Conservation (phyloP, 2,113 vertebrate species). For the Neofelis nebulosa region DNA sequence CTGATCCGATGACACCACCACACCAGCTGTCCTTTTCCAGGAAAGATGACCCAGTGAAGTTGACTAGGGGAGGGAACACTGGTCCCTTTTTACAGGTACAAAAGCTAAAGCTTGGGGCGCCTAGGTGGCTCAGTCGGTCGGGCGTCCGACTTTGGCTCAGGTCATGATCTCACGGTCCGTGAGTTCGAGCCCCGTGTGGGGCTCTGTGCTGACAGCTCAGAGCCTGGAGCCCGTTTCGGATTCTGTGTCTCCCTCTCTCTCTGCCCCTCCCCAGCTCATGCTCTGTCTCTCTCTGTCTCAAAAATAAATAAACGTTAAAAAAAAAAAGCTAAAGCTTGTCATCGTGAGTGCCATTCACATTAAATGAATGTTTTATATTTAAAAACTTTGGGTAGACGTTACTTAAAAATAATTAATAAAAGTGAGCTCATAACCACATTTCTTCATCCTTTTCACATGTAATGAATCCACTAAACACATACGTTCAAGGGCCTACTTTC, state of each 20-base stretch:
- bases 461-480: background rate
- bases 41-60: background rate
- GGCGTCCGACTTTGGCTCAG: too few relatives aligned
- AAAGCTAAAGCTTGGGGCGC: background rate
- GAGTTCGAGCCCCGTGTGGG: too few relatives aligned
- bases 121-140: too few relatives aligned
- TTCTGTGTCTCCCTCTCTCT: too few relatives aligned
- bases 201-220: too few relatives aligned
- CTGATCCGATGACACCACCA: background rate
- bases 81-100: background rate
- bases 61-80: background rate
- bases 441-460: background rate
- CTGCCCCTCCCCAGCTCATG: too few relatives aligned
- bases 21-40: background rate
- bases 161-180: too few relatives aligned
- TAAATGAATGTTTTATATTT: background rate
- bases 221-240: too few relatives aligned
- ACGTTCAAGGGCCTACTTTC: background rate
- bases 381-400: background rate
- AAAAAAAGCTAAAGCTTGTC: background rate
- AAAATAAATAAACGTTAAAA: too few relatives aligned
- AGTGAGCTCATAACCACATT: background rate
- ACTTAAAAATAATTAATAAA: background rate
- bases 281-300: too few relatives aligned
- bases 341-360: background rate